phyloP scores from a whole-genome alignment of 2,888 invertebrate species.

The Ecliptopera silaceata region DNA sequence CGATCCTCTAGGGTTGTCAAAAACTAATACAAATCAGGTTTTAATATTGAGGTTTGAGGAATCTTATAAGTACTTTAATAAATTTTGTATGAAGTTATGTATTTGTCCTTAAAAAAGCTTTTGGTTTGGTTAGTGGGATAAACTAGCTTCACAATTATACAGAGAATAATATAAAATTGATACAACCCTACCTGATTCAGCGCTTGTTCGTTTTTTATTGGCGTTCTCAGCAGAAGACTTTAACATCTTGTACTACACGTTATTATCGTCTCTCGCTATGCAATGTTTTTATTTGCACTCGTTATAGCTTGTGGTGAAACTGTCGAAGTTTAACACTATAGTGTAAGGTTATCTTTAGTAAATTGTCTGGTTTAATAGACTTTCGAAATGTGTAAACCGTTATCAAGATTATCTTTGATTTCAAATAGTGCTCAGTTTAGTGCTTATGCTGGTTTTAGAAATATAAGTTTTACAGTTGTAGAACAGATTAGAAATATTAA shows the following conservation, averaged over 20 bases:
- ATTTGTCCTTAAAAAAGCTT: too few species aligned
- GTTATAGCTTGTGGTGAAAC: slow-evolving; percentile 4
- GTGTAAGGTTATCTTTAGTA: slow-evolving; percentile 1
- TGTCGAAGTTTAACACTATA: not conserved
- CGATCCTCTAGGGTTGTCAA: slow-evolving; percentile 7
- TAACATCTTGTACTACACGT: slow-evolving; percentile 26
- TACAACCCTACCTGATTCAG: not conserved
- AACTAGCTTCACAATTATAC: too few species aligned
- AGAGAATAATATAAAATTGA: too few species aligned
- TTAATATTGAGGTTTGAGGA: too few species aligned
- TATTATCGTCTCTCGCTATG: slow-evolving; percentile 19
- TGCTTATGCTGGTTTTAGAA: not conserved
- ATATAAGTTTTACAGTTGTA: too few species aligned
- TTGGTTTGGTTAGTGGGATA: too few species aligned
- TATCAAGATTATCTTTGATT: not conserved
- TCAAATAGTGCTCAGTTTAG: too few species aligned
- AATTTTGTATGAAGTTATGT: too few species aligned
- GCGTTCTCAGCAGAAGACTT: slow-evolving; percentile 16
- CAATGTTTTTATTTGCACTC: slow-evolving; percentile 17
- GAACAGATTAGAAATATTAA: not conserved
- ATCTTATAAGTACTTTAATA: too few species aligned
- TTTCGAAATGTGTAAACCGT: not conserved
- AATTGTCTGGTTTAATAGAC: slow-evolving; percentile 8
- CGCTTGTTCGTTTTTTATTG: slow-evolving; percentile 14
- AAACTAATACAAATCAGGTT: too few species aligned